Evolutionary conservation across 2,888 invertebrate species (phyloP), one percentile per base, ranked within the genome.

Genomic region (Leptinotarsa rubiginosa): DNA sequence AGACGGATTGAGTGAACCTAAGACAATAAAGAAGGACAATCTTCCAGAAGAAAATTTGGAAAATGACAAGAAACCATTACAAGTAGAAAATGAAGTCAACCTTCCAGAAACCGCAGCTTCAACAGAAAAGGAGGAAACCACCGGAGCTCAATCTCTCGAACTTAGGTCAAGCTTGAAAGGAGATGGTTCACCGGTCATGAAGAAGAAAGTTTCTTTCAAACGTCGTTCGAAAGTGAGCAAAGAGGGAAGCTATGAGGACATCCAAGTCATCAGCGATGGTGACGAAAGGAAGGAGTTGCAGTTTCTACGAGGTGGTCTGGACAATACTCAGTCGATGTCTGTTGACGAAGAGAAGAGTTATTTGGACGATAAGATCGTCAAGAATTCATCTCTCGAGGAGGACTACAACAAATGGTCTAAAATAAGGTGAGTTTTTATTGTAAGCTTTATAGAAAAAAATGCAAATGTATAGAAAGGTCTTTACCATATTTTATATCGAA

Each of bases 201-300:
- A 87, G 80, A 88, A 88, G 77, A 87, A 86, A 78, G 87, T 87
- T 22, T 87, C 87, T 10, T 87, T 88, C 75, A 88, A 86, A 69
- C 79, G 86, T 54, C 83, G 84, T 70, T 83, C 84, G 25, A 85
- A 83, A 64, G 81, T 81, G 47, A 78, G 81, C 22, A 84, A 84
- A 73, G 80, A 82, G 56, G 80, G 77, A 31, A 81, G 77, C 49
- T 84, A 84, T 68, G 85, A 85, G 76, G 82, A 82, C 12, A 78
- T 85, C 22, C 78, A 81, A 70, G 69, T 77, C 22, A 78, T 22
- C 10, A n/a, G 49, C 13, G 72, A 72, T 47, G n/a, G 22, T 4
- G 75, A 72, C 20, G n/a, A 64, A 13, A 77, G 78, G 41, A 74
- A 66, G 71, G 74, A 69, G 78, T 67, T 65, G 77, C 77, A 65